Evolutionary conservation across 2,113 vertebrate genomes (phyloP).

Genomic region (Chroicocephalus ridibundus): DNA sequence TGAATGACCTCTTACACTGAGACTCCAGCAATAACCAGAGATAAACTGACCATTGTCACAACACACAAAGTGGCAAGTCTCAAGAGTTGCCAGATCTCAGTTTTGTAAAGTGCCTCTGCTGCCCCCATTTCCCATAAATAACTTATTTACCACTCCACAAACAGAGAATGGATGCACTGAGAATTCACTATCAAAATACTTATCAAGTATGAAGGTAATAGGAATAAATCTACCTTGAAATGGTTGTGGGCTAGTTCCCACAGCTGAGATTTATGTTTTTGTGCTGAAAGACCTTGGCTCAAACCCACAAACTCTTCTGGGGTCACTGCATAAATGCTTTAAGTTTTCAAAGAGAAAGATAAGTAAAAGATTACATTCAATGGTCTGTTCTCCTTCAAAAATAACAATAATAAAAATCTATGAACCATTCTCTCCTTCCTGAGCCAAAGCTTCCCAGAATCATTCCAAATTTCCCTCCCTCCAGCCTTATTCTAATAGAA

Average conservation of each 20-base stretch:
- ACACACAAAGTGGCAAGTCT: background rate
- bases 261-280: background rate
- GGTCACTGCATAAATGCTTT: background rate
- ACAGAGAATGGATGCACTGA: background rate
- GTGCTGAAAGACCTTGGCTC: background rate
- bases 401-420: slow-evolving; percentile 15
- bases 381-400: slow-evolving; percentile 10
- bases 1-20: background rate
- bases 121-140: background rate
- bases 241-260: background rate
- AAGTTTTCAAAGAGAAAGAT: slow-evolving; percentile 5
- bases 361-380: background rate
- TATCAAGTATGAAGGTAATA: background rate
- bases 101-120: background rate
- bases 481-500: slow-evolving; percentile 11
- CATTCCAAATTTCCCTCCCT: slow-evolving; percentile 1
- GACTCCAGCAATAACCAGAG: background rate
- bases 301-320: background rate
- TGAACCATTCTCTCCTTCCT: slow-evolving; percentile 35
- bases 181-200: background rate
- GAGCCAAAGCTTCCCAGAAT: slow-evolving; percentile 52
- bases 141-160: background rate
- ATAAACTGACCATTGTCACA: background rate
- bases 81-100: background rate
- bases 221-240: background rate